Percentiles rank a stretch among this genome's conserved stretches.
These are phyloP conservation scores for Danio albolineatus DNA, from an alignment of 2,797 vertebrate species.

Conservation along the genomic window DNA sequence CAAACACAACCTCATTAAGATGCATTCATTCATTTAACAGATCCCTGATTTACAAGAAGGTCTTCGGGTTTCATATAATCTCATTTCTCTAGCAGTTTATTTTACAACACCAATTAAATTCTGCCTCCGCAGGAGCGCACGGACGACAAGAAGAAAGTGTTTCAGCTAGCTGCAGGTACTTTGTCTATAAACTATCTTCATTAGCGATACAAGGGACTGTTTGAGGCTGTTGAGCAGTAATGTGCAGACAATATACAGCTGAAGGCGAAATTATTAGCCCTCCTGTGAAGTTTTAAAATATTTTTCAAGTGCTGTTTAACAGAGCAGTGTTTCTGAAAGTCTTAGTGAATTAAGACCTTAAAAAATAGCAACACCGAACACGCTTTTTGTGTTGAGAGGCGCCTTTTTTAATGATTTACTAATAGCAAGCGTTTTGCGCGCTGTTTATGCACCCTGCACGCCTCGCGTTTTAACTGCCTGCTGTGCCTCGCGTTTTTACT, in stretches of 20 bases:
- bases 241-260: neutral
- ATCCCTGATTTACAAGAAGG: slow-evolving; percentile 4
- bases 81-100: slow-evolving; percentile 21
- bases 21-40: slow-evolving; percentile 11
- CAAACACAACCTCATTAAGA: slow-evolving; percentile 22
- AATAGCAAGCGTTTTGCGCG: no score
- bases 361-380: no score
- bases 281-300: no score
- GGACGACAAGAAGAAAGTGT: slow-evolving; percentile 96
- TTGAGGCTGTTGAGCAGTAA: neutral
- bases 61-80: slow-evolving; percentile 27
- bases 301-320: no score
- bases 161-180: slow-evolving; percentile 90
- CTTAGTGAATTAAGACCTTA: no score
- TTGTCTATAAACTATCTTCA: slow-evolving; percentile 23
- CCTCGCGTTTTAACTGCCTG: no score
- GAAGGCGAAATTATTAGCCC: no score
- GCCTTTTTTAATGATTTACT: no score
- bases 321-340: no score
- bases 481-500: no score
- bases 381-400: no score
- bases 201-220: neutral
- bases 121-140: slow-evolving; percentile 84
- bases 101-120: slow-evolving; percentile 21
- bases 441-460: no score